phyloP scores from a whole-genome alignment of 2,888 invertebrate genomes.

The Patella pellucida region DNA sequence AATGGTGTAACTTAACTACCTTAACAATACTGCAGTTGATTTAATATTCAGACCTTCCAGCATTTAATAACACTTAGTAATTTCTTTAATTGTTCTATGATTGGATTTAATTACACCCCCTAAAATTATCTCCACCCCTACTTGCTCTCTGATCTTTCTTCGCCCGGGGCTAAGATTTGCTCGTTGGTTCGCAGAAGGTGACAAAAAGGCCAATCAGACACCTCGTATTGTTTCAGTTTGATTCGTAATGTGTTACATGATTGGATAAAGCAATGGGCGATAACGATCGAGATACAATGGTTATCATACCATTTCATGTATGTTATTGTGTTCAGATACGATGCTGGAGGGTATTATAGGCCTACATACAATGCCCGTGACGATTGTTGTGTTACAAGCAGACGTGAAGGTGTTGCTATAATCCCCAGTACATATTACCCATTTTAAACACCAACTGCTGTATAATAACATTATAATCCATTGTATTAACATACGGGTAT shows the following conservation, averaged over 20 bases:
- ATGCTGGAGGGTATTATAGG: neutral
- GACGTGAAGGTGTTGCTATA: slow-evolving; percentile 1
- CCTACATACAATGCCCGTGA: neutral
- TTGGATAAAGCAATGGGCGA: slow-evolving; percentile 5
- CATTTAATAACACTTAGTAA: neutral
- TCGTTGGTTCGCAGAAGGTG: neutral
- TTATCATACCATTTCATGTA: slow-evolving; percentile 6
- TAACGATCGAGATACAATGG: neutral
- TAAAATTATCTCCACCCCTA: slow-evolving; percentile 4
- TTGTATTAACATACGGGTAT: neutral
- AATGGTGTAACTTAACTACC: too few species aligned
- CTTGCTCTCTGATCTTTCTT: slow-evolving; percentile 5
- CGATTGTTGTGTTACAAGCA: neutral
- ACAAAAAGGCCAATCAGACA: neutral
- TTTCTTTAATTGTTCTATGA: neutral
- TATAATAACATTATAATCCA: neutral
- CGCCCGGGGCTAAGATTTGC: neutral
- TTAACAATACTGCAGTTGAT: too few species aligned
- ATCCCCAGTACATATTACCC: neutral
- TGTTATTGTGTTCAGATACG: neutral
- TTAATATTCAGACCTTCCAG: neutral
- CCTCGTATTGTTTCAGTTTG: neutral
- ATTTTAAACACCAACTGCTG: slow-evolving; percentile 1
- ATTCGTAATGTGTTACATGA: slow-evolving; percentile 7
- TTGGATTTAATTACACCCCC: neutral